These are phyloP conservation scores for Limnephilus marmoratus DNA, from an alignment of 2,888 invertebrate genomes.

Conservation along the genomic window DNA sequence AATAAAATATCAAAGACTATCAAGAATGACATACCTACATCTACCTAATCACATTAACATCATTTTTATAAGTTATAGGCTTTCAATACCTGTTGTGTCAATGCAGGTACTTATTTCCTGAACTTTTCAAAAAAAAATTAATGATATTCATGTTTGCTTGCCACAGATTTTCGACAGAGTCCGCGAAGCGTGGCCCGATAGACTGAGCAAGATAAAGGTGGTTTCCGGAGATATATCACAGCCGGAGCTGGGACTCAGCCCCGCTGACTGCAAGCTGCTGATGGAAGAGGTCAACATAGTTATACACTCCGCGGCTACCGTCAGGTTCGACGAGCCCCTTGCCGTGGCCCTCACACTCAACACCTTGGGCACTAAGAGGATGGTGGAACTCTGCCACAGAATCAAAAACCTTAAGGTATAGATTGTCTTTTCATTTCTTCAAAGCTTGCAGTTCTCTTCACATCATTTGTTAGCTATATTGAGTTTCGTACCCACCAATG, in stretches of 20 bases:
- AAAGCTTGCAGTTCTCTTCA: too few species aligned
- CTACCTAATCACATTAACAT: too few species aligned
- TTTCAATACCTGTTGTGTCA: too few species aligned
- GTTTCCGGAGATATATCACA: conserved; percentile 87
- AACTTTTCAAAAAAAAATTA: too few species aligned
- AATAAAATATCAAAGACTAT: too few species aligned
- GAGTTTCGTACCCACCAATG: too few species aligned
- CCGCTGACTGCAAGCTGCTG: conserved; percentile 80
- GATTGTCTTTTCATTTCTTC: not conserved
- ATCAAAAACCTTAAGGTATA: conserved; percentile 86
- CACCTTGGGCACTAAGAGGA: conserved; percentile 90
- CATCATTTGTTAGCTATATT: too few species aligned
- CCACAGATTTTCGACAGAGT: conserved; percentile 84
- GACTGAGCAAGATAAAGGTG: conserved; percentile 82
- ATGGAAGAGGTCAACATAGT: conserved; percentile 86
- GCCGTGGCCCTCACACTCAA: conserved; percentile 92
- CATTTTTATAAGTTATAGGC: too few species aligned
- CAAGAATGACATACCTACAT: too few species aligned
- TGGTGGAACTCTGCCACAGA: conserved; percentile 88
- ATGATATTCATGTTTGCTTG: not conserved
- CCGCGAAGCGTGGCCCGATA: conserved; percentile 81
- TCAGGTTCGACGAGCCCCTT: conserved; percentile 94
- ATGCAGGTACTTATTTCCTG: too few species aligned
- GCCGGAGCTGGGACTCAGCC: conserved; percentile 83
- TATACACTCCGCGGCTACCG: conserved; percentile 97